A percentile compares a stretch with the other conserved stretches of the same genome.
Conservation (phyloP, 2,113 vertebrate genomes). For the Pionites leucogaster region DNA sequence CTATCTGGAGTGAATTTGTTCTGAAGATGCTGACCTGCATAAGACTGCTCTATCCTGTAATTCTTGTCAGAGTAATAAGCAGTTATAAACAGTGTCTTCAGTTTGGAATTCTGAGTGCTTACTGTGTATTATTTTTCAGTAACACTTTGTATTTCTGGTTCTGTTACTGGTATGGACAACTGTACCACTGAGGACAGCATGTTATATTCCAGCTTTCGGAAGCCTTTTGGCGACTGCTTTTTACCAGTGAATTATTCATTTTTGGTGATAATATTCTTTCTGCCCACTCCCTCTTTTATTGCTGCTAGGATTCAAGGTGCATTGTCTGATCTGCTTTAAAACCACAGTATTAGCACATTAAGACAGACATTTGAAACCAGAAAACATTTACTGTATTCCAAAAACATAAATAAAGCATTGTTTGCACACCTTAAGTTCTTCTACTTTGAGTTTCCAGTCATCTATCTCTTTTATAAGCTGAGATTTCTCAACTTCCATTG, state of each 20-base stretch:
- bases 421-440: conserved; percentile 78
- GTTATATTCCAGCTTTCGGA: background rate
- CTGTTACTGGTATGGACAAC: background rate
- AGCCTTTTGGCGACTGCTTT: background rate
- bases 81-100: background rate
- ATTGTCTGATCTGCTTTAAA: background rate
- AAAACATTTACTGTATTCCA: background rate
- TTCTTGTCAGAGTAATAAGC: background rate
- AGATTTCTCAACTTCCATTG: conserved; percentile 75
- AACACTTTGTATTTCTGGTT: background rate
- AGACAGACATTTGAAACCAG: background rate
- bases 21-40: background rate
- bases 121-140: background rate
- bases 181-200: background rate
- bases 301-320: background rate
- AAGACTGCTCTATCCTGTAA: background rate
- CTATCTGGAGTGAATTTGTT: background rate
- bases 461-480: conserved; percentile 75
- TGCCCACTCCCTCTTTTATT: background rate
- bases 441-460: conserved; percentile 71
- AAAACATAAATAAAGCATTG: background rate
- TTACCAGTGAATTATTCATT: background rate
- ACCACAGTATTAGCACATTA: background rate
- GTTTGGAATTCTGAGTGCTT: background rate
- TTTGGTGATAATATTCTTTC: background rate